A percentile compares a stretch with the other conserved stretches of the same genome.
These are phyloP conservation scores for Synergus japonicus DNA, from an alignment of 2,888 invertebrate genomes.

Conservation along the genomic window DNA sequence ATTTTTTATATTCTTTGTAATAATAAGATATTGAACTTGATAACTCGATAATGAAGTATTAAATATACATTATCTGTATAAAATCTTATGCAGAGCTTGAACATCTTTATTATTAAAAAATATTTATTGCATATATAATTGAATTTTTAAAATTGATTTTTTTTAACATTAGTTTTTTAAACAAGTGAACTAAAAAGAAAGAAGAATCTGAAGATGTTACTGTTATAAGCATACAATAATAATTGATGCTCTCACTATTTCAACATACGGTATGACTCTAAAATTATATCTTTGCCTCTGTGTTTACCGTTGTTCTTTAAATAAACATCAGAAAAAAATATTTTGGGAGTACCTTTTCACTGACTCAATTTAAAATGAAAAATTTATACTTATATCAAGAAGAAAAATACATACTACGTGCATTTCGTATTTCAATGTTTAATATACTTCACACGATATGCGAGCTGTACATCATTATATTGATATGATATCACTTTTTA, in stretches of 20 bases:
- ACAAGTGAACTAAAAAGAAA: too few species aligned
- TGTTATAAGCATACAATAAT: too few species aligned
- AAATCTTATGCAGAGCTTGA: background rate
- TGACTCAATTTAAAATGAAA: background rate
- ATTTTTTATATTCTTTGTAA: background rate
- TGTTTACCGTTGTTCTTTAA: background rate
- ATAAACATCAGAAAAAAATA: background rate
- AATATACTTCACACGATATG: background rate
- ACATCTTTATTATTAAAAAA: background rate
- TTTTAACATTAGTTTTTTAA: too few species aligned
- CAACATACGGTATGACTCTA: background rate
- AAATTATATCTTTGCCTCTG: background rate
- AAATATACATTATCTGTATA: too few species aligned
- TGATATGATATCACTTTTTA: background rate
- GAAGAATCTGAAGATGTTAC: background rate
- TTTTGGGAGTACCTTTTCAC: background rate
- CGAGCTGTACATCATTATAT: background rate
- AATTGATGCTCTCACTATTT: background rate
- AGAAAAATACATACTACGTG: background rate
- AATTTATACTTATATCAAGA: background rate
- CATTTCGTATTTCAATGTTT: background rate
- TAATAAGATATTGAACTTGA: background rate
- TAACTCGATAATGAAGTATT: background rate
- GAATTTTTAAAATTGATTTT: background rate
- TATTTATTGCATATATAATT: background rate